These are phyloP conservation scores for Tapirus indicus DNA, from an alignment of 2,797 vertebrate species.

Conservation along the genomic window DNA sequence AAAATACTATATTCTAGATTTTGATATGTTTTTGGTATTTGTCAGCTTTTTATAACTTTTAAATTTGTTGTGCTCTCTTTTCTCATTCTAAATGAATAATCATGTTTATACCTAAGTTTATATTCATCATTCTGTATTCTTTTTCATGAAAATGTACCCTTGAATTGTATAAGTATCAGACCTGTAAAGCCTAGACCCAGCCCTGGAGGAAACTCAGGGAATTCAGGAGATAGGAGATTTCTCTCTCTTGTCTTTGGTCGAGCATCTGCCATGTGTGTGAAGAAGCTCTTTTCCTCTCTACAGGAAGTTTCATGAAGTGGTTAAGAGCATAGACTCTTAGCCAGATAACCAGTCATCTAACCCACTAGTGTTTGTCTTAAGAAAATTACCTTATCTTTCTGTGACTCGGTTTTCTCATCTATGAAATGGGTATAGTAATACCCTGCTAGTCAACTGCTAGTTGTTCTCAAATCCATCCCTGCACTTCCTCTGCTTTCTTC, in stretches of 20 bases:
- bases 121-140: not conserved
- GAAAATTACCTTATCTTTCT: not conserved
- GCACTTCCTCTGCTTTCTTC: not conserved
- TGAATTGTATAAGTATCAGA: not conserved
- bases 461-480: not conserved
- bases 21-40: not conserved
- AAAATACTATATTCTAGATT: not conserved
- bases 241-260: not conserved
- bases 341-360: not conserved
- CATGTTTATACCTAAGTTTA: not conserved
- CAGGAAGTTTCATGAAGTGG: not conserved
- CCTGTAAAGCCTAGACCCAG: not conserved
- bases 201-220: not conserved
- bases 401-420: constrained; percentile 27
- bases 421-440: not conserved
- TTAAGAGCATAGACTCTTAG: not conserved
- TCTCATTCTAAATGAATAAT: not conserved
- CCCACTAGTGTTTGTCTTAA: constrained; percentile 28
- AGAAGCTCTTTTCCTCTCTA: not conserved
- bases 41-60: not conserved
- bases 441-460: not conserved
- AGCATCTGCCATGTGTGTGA: not conserved
- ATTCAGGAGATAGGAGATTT: not conserved
- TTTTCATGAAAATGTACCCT: not conserved
- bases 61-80: not conserved